Conservation (phyloP, 2,888 invertebrate species). For the Drosophila sordidula region DNA sequence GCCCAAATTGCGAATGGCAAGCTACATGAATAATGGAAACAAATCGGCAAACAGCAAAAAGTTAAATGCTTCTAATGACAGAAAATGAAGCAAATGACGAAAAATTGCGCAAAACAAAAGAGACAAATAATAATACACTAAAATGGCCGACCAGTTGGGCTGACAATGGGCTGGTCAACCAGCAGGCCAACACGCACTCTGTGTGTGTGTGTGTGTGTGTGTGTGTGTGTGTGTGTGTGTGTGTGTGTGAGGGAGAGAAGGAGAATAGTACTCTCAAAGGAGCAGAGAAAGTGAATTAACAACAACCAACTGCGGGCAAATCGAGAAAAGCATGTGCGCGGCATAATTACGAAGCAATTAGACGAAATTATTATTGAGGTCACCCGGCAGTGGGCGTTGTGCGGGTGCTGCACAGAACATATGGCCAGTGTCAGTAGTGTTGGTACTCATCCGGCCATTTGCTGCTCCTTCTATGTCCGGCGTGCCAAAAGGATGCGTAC, state of each 20-base stretch:
- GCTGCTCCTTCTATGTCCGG: slow-evolving; percentile 31
- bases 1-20: slow-evolving; percentile 50
- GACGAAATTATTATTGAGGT: slow-evolving; percentile 81
- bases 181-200: slow-evolving; percentile 37
- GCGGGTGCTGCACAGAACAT: slow-evolving; percentile 54
- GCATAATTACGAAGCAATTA: slow-evolving; percentile 82
- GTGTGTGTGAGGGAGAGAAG: slow-evolving; percentile 12
- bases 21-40: slow-evolving; percentile 70
- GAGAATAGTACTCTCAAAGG: slow-evolving; percentile 39
- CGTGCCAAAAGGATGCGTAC: slow-evolving; percentile 71
- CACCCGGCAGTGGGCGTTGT: slow-evolving; percentile 36
- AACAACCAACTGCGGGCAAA: slow-evolving; percentile 60
- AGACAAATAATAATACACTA: slow-evolving; percentile 74
- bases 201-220: slow-evolving; percentile 3
- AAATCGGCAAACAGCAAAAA: slow-evolving; percentile 78
- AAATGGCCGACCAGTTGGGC: slow-evolving; percentile 62
- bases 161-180: slow-evolving; percentile 23
- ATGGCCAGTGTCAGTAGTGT: slow-evolving; percentile 51
- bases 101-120: slow-evolving; percentile 78
- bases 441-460: slow-evolving; percentile 32
- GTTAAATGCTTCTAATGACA: slow-evolving; percentile 81
- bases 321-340: slow-evolving; percentile 79
- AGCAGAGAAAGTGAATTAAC: slow-evolving; percentile 65
- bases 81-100: slow-evolving; percentile 79
- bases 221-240: slow-evolving; percentile 3